Percentiles rank a stretch among this genome's conserved stretches.
phyloP scores from a whole-genome alignment of 2,888 invertebrate species.

The Falcaria lacertinaria region DNA sequence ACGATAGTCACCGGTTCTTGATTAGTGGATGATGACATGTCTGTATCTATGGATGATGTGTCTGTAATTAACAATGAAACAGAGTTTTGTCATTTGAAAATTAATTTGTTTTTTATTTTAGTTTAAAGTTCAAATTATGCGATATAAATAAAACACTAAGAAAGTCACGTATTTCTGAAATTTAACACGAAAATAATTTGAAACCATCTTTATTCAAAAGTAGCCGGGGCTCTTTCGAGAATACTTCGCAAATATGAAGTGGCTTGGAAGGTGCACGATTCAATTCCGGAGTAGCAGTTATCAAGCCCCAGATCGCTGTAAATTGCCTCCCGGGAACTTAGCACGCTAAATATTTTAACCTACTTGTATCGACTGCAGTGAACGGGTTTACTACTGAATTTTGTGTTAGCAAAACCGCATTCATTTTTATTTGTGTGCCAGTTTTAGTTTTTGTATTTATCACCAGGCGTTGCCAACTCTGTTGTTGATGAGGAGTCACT shows the following conservation, averaged over 20 bases:
- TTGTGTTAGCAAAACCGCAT: too few relatives aligned
- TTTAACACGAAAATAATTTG: too few relatives aligned
- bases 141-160: too few relatives aligned
- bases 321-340: neutral
- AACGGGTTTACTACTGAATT: neutral
- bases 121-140: too few relatives aligned
- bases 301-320: neutral
- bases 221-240: neutral
- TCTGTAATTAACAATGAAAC: neutral
- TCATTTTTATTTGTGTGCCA: too few relatives aligned
- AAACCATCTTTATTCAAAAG: neutral
- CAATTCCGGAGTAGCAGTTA: neutral
- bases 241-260: neutral
- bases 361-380: neutral
- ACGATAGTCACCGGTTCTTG: neutral
- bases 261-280: neutral
- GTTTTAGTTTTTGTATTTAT: too few relatives aligned
- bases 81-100: neutral
- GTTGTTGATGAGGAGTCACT: too few relatives aligned
- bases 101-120: too few relatives aligned
- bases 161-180: too few relatives aligned
- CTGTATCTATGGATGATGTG: too few relatives aligned
- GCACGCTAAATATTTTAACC: neutral
- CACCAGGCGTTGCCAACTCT: too few relatives aligned
- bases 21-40: neutral